Evolutionary conservation across 2,113 vertebrate species (phyloP), one percentile per base, ranked within the genome.

Genomic region (Vidua macroura): DNA sequence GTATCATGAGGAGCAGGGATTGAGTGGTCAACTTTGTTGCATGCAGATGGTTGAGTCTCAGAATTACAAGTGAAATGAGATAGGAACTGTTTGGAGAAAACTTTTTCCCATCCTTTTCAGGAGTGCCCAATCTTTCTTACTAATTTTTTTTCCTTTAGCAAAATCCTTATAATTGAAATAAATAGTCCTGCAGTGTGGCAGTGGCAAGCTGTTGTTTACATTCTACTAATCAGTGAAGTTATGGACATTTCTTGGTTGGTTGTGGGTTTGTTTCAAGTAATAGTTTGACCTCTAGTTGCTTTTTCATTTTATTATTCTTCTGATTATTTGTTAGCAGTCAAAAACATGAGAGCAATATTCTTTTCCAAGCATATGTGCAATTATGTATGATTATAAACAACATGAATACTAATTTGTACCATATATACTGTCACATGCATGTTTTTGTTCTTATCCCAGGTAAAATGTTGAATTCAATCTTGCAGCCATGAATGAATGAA

Each of bases 351-450:
- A 41, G 15, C 74, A 78, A 16, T 85, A 52, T 85, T 89, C 41
- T 90, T 95, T 96, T 77, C 85, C 79, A 90, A 79, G 52, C 74
- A 19, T 60, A 69, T 28, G 83, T 97, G 80, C 96, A 92, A 89
- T 96, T 93, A 39, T 22, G 17, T 74, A 31, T 39, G 74, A 84
- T 62, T 70, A 73, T n/a, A 67, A 90, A 68, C 81, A 76, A 37
- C 35, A 74, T 8, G 48, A 80, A 69, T 80, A 74, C 92, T 91
- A 69, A 75, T 87, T 92, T 78, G 49, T 73, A 87, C 30, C n/a
- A 1, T 87, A 43, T 24, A 15, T 84, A 51, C 88, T 84, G 30
- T 69, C 44, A 59, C 15, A 5, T 55, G 14, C 48, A 22, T 80
- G 84, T 25, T 60, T 90, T 43, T 83, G 15, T 76, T 82, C 48